Evolutionary conservation across 2,797 vertebrate species (phyloP), one percentile per base, ranked within the genome.

Genomic region (Cirrhinus mrigala): DNA sequence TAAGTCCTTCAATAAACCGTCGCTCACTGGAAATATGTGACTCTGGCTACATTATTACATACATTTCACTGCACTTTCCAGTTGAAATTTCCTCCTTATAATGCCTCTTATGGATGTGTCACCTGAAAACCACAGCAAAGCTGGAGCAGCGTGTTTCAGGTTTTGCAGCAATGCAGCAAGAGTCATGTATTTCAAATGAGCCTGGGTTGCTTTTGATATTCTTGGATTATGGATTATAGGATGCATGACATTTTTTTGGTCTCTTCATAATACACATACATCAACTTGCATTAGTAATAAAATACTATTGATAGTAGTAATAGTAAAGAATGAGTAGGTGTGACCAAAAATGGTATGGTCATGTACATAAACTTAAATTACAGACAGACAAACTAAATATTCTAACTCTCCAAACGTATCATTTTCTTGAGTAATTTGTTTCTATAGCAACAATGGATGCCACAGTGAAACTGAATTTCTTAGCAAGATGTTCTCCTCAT

Each of bases 371-470:
- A n/a, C 22, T 58, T 58, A 58, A 58, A 58, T 58, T 60, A 60
- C 22, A 24, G 56, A 24, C 9, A 60, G 56, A 12, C 9, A 60
- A 60, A 24, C 18, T 20, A 44, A 70, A 33, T 40, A 50, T 18
- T 50, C 15, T 10, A 18, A 18, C 24, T 50, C 6, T 73, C 15
- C n/a, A 60, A 40, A 74, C 60, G 7, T 48, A 48, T 54, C 37
- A 74, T 20, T 80, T 84, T 56, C 83, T 88, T 86, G 80, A 70
- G 78, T 87, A 87, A 62, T 89, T 81, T 29, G 71, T 73, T 74
- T 74, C 46, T 52, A 75, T 52, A 4, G 71, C 48, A 75, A 20
- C 48, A 52, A 52, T 52, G 16, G 48, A 75, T 12, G 27, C 16
- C 24, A 74, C 24, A 27, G 4, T 14, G 58, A 62, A 24, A 14